These are phyloP conservation scores for Lagocephalus sceleratus DNA, from an alignment of 2,797 vertebrate genomes.

Conservation along the genomic window DNA sequence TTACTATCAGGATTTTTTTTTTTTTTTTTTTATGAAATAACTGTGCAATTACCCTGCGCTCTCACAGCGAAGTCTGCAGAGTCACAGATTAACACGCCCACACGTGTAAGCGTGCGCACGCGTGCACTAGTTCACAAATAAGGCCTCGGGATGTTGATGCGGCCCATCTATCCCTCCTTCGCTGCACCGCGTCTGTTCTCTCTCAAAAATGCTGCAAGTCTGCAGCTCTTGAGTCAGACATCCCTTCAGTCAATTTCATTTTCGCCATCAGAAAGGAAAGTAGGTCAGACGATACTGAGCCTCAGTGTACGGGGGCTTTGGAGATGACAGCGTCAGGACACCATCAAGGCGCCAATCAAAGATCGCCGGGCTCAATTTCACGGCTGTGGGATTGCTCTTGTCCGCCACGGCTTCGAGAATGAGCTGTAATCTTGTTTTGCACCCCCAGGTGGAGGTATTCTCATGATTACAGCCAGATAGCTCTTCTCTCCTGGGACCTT, in stretches of 20 bases:
- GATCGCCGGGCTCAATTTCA: slow-evolving; percentile 26
- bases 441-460: slow-evolving; percentile 67
- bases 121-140: slow-evolving; percentile 24
- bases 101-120: slow-evolving; percentile 6
- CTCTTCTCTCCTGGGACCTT: slow-evolving; percentile 5
- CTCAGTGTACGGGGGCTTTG: slow-evolving; percentile 28
- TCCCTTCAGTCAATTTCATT: slow-evolving; percentile 39
- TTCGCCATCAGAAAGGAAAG: slow-evolving; percentile 43
- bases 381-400: slow-evolving; percentile 11
- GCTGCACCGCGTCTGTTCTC: slow-evolving; percentile 40
- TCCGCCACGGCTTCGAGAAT: slow-evolving; percentile 22
- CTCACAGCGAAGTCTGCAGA: slow-evolving; percentile 39
- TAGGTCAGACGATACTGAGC: slow-evolving; percentile 54
- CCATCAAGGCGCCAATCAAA: slow-evolving; percentile 39
- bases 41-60: slow-evolving; percentile 52
- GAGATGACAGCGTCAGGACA: slow-evolving; percentile 32
- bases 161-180: slow-evolving; percentile 37
- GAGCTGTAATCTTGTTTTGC: slow-evolving; percentile 47
- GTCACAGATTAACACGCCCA: slow-evolving; percentile 37
- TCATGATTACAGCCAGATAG: slow-evolving; percentile 35
- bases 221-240: slow-evolving; percentile 40
- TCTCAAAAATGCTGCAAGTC: slow-evolving; percentile 46
- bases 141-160: slow-evolving; percentile 25
- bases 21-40: slow-evolving; percentile 43
- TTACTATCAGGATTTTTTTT: slow-evolving; percentile 43